These are phyloP conservation scores for Carassius gibelio DNA, from an alignment of 2,113 vertebrate species.

Conservation along the genomic window DNA sequence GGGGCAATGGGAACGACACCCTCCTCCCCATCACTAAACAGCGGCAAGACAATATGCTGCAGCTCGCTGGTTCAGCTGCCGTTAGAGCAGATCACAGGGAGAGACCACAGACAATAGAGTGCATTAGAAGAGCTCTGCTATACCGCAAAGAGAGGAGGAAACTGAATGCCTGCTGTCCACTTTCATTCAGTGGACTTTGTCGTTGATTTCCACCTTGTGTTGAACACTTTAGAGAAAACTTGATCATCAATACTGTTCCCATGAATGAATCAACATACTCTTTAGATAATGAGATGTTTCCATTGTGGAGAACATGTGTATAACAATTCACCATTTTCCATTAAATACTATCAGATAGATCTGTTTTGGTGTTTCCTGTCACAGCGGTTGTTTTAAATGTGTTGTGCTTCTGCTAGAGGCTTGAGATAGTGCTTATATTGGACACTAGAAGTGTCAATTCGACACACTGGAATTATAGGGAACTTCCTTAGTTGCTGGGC, in stretches of 20 bases:
- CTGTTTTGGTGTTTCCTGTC: background rate
- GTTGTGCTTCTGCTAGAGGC: background rate
- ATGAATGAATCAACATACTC: background rate
- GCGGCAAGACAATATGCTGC: slow-evolving; percentile 38
- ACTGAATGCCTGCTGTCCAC: background rate
- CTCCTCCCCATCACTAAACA: slow-evolving; percentile 20
- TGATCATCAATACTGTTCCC: background rate
- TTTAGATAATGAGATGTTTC: background rate
- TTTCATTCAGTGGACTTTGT: background rate
- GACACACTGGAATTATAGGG: slow-evolving; percentile 5
- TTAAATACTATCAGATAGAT: background rate
- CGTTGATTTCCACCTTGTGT: background rate
- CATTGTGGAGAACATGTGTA: background rate
- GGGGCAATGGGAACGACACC: slow-evolving; percentile 27
- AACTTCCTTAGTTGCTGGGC: background rate
- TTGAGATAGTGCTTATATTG: background rate
- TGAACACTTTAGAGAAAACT: background rate
- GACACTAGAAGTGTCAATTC: background rate
- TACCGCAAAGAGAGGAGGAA: background rate
- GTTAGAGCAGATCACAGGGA: slow-evolving; percentile 6
- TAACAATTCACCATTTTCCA: background rate
- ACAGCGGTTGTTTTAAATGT: background rate
- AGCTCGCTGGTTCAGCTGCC: slow-evolving; percentile 30
- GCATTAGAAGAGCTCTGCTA: slow-evolving; percentile 37
- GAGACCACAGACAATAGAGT: slow-evolving; percentile 30